Evolutionary conservation across 2,888 invertebrate species (phyloP).

Genomic region (Eutolmus rufibarbis): DNA sequence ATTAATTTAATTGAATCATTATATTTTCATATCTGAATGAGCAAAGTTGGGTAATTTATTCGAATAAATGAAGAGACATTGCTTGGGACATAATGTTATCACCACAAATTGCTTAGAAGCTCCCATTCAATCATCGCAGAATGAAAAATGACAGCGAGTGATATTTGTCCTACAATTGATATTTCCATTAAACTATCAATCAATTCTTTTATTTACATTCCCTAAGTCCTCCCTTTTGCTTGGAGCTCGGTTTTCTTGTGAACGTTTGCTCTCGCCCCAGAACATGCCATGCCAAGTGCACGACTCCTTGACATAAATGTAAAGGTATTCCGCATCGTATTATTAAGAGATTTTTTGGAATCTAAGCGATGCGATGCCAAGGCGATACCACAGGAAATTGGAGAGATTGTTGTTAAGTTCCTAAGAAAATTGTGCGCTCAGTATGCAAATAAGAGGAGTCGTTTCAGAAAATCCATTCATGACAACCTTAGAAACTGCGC

Average conservation of each 20-base stretch:
- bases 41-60: neutral
- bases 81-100: neutral
- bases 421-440: neutral
- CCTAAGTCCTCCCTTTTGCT: neutral
- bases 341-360: conserved; percentile 15
- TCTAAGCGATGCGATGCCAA: neutral
- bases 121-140: neutral
- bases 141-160: neutral
- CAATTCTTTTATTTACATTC: neutral
- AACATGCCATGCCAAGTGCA: conserved; percentile 20
- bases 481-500: neutral
- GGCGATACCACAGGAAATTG: neutral
- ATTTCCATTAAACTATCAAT: neutral
- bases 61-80: neutral
- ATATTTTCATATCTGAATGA: neutral
- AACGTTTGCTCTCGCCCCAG: neutral
- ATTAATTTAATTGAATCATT: neutral
- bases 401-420: conserved; percentile 1
- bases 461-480: neutral
- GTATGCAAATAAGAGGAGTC: neutral
- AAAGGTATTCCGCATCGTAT: conserved; percentile 16
- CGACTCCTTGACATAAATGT: conserved; percentile 4
- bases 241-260: neutral
- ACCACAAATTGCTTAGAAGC: neutral
- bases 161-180: neutral